These are phyloP conservation scores for Pipistrellus pipistrellus DNA, from an alignment of 2,797 vertebrate genomes.

Conservation along the genomic window DNA sequence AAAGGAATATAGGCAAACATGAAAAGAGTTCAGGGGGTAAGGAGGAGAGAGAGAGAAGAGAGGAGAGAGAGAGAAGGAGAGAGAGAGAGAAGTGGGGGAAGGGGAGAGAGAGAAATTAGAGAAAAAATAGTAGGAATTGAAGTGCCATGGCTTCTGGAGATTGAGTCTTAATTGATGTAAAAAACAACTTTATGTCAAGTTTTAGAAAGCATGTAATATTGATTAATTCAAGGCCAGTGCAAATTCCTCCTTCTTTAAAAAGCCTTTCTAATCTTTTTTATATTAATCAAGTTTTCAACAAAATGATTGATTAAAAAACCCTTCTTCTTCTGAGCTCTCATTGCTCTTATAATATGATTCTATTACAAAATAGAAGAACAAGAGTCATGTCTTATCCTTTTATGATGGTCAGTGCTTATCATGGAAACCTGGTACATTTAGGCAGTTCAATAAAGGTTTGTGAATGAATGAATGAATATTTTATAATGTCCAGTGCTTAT, in stretches of 20 bases:
- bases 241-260: constrained; percentile 52
- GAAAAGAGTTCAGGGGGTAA: neutral
- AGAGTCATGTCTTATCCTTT: constrained; percentile 32
- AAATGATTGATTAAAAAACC: constrained; percentile 36
- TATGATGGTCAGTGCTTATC: neutral
- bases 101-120: neutral
- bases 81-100: neutral
- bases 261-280: constrained; percentile 39
- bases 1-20: constrained; percentile 11
- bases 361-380: constrained; percentile 33
- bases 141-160: neutral
- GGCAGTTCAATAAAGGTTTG: neutral
- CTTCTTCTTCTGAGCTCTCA: constrained; percentile 41
- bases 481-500: neutral
- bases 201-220: constrained; percentile 43
- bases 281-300: constrained; percentile 39
- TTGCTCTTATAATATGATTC: constrained; percentile 4
- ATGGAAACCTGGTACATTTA: neutral
- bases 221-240: constrained; percentile 49
- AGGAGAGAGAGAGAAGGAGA: too few species aligned
- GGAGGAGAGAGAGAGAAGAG: rapidly evolving
- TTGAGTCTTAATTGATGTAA: constrained; percentile 28
- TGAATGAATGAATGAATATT: constrained; percentile 14
- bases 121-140: constrained; percentile 10
- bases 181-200: constrained; percentile 39